phyloP scores from a whole-genome alignment of 2,888 invertebrate genomes.

The Amorpha juglandis region DNA sequence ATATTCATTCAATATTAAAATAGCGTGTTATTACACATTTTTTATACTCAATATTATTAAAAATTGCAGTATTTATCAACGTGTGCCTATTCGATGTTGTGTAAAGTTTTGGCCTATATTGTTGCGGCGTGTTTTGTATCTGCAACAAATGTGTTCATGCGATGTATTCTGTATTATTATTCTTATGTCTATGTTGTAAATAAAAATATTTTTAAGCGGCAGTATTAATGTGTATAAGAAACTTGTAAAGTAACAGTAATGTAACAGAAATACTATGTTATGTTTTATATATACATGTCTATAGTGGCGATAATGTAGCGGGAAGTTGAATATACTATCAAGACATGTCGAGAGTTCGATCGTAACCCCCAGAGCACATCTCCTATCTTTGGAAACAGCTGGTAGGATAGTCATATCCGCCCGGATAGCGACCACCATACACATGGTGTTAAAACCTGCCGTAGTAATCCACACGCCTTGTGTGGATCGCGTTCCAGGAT shows the following conservation, averaged over 20 bases:
- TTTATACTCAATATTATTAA: conserved; percentile 35
- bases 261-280: too few species aligned
- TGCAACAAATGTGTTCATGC: conserved; percentile 9
- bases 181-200: background rate
- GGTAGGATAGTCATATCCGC: too few species aligned
- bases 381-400: too few species aligned
- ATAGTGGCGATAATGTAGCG: too few species aligned
- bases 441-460: too few species aligned
- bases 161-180: conserved; percentile 8
- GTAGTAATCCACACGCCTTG: too few species aligned
- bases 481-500: too few species aligned
- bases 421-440: too few species aligned
- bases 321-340: too few species aligned
- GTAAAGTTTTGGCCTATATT: conserved; percentile 48
- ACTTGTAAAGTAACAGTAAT: background rate
- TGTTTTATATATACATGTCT: too few species aligned
- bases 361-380: too few species aligned
- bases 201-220: background rate
- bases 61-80: conserved; percentile 38
- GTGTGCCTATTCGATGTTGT: conserved; percentile 58
- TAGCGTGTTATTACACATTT: conserved; percentile 32
- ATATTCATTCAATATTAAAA: conserved; percentile 8
- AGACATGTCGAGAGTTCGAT: too few species aligned
- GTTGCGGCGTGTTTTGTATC: conserved; percentile 24
- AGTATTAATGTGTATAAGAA: background rate